Base-by-base conservation (phyloP, 37 sponge, comb jelly and placozoan genomes). In the Mnemiopsis leidyi region DNA sequence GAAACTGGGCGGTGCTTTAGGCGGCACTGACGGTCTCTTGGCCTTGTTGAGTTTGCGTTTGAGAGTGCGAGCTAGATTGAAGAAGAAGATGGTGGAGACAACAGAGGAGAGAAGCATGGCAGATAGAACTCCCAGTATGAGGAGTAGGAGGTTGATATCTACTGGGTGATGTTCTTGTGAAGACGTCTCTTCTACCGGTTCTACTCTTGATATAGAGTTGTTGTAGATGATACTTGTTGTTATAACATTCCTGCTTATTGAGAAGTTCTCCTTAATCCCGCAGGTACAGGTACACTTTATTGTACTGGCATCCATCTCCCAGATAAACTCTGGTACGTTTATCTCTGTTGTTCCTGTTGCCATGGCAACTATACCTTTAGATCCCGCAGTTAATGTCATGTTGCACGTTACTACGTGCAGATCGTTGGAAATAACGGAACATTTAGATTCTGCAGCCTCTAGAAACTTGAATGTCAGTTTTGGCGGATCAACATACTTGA, bases 321-420 rank as follows among this genome's bases (percentile, higher is more conserved):
- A 77, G 18, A 77, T 32, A 32, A 77, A 77, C 36, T 26, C 32
- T 18, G 79, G 79, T 32, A 77, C 79, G 18, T 31, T 32, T 28
- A 77, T 77, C 18, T 77, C 79, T 77, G 79, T 77, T 3, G 79
- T 77, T 26, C 32, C 26, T 0, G 79, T 77, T 28, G 79, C 32
- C 20, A 77, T 26, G 35, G 79, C 79, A 26, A 77, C 32, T 13
- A 32, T 32, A 20, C 32, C 79, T 31, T 32, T 32, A 28, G 79
- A 32, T 34, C 79, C 32, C 79, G 79, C 32, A 34, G 26, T 20
- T 33, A 77, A 34, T 26, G 79, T 77, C 79, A 77, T 77, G 79
- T 77, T 77, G 36, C 79, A 77, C 35, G 33, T 31, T 18, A 77
- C 32, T 32, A 31, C 32, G 18, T 36, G 30, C 32, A 77, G 32